Evolutionary conservation across 2,797 vertebrate genomes (phyloP).

Genomic region (Lithobates pipiens): DNA sequence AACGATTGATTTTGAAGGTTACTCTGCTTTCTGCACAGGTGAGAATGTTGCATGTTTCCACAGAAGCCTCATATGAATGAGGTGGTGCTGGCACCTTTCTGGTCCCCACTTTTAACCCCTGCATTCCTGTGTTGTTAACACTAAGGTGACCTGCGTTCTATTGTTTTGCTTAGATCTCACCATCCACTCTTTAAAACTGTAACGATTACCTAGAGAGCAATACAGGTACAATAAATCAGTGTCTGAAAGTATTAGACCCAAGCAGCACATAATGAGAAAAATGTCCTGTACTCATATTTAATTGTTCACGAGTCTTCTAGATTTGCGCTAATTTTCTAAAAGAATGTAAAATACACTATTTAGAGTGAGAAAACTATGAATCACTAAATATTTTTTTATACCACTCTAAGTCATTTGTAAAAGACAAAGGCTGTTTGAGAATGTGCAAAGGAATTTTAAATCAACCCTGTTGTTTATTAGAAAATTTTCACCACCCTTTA

Average conservation of each 20-base stretch:
- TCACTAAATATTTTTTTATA: too few relatives aligned
- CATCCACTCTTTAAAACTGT: constrained; percentile 34
- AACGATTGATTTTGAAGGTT: background rate
- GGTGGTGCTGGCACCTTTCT: constrained; percentile 27
- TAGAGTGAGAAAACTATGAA: background rate
- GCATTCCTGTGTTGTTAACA: constrained; percentile 41
- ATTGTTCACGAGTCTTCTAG: background rate
- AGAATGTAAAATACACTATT: background rate
- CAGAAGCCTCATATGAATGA: constrained; percentile 7
- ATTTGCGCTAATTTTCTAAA: background rate
- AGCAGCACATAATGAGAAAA: background rate
- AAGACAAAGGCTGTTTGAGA: too few relatives aligned
- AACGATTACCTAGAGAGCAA: constrained; percentile 44
- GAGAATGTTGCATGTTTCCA: constrained; percentile 10
- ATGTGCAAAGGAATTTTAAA: too few relatives aligned
- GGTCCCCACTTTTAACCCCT: constrained; percentile 29
- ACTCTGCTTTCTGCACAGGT: constrained; percentile 6
- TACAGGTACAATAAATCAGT: constrained; percentile 5
- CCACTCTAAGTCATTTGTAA: too few relatives aligned
- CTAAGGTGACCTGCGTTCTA: constrained; percentile 26
- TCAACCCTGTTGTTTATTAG: too few relatives aligned
- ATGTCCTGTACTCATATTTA: background rate
- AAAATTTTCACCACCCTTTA: too few relatives aligned
- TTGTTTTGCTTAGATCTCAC: constrained; percentile 31
- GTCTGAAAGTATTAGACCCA: background rate